Evolutionary conservation across 2,797 vertebrate species (phyloP), one percentile per base, ranked within the genome.

Genomic region (Macrochelys suwanniensis): DNA sequence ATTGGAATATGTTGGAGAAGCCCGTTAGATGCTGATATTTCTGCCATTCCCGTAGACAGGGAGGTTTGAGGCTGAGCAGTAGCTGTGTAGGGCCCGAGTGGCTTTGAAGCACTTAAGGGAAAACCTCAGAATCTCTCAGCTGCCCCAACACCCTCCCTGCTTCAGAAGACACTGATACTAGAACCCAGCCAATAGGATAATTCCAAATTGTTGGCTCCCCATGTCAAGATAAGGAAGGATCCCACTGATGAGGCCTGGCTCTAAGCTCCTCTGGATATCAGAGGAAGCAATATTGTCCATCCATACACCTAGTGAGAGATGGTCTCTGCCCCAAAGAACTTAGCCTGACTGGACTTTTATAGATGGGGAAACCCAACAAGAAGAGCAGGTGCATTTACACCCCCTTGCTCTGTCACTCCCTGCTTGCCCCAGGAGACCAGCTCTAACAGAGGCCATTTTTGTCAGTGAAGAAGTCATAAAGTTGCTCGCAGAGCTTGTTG

Each of bases 381-480:
- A 61, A 19, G 33, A 61, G 26, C 45, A 90, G 80, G 33, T 84
- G 37, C 33, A 2, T 11, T 3, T 21, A 45, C 49, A 26, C 80
- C 78, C 1, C 0, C 12, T 74, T 21, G 7, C 42, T 11, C 1
- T 6, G 0, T 51, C 9, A 23, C 80, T 83, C n/a, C 68, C 83
- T 71, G 56, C 88, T 82, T 11, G 17, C 17, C 13, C 3, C 1
- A 45, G 90, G 93, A 47, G 89, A 80, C 25, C 6, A 0, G 56
- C 11, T 79, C 28, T 42, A 74, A 42, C 16, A 23, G 19, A 71
- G 68, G 37, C 37, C 21, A 37, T 68, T 68, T n/a, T n/a, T 68
- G n/a, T 42, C n/a, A 42, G 37, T 42, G n/a, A 25, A 42, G 37
- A 42, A 42, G 23, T 21, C 68, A 71, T 31, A 61, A 61, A 12